A percentile compares a stretch with the other conserved stretches of the same genome.
Conservation (phyloP, 2,888 invertebrate species). For the Acholoe squamosa region DNA sequence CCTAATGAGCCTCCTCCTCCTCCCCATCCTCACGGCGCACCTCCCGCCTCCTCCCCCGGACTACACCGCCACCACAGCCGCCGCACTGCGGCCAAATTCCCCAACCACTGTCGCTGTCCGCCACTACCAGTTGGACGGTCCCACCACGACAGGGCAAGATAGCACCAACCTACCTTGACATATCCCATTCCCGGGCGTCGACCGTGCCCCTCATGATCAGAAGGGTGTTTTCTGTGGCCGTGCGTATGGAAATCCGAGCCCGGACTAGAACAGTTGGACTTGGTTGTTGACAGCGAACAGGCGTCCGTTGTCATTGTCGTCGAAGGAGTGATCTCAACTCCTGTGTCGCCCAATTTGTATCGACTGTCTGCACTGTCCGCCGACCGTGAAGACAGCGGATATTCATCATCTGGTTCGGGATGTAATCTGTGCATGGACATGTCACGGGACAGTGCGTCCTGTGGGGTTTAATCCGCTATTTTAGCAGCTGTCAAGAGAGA, state of each 20-base stretch:
- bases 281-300: conserved; percentile 58
- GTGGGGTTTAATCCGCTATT: neutral
- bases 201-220: conserved; percentile 1
- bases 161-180: conserved; percentile 48
- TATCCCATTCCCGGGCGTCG: conserved; percentile 41
- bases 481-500: conserved; percentile 61
- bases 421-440: conserved; percentile 57
- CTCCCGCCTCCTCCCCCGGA: neutral
- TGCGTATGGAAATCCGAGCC: conserved; percentile 56
- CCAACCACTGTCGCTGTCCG: neutral
- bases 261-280: conserved; percentile 55
- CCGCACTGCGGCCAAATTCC: neutral
- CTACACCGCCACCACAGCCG: neutral
- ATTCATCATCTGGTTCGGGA: conserved; percentile 54
- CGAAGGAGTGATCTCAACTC: conserved; percentile 53
- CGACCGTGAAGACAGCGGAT: conserved; percentile 44
- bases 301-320: conserved; percentile 60
- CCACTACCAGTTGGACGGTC: neutral
- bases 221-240: conserved; percentile 13
- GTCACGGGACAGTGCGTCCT: conserved; percentile 33
- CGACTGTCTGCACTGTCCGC: conserved; percentile 44
- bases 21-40: neutral
- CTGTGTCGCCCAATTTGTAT: conserved; percentile 40
- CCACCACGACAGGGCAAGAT: neutral
- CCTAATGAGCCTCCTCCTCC: neutral